A percentile compares a stretch with the other conserved stretches of the same genome.
These are phyloP conservation scores for Drosophila funebris DNA, from an alignment of 1,140 invertebrate species.

Conservation along the genomic window DNA sequence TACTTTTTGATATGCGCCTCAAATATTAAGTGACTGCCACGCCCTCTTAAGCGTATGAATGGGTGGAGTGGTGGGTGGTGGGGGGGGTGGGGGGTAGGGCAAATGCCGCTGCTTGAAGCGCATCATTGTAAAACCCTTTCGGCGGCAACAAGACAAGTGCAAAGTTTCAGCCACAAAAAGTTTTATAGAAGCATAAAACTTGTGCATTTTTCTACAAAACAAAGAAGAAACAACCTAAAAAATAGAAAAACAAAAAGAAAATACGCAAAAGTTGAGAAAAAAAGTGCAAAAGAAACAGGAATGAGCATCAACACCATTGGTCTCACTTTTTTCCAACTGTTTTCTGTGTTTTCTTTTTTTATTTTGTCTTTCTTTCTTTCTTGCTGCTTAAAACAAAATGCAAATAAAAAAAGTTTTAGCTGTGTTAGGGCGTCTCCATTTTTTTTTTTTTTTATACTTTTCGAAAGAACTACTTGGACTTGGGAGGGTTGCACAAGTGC, in stretches of 20 bases:
- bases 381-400: slow-evolving; percentile 73
- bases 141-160: slow-evolving; percentile 74
- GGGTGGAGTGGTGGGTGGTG: background rate
- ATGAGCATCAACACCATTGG: slow-evolving; percentile 60
- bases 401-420: slow-evolving; percentile 71
- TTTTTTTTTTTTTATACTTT: slow-evolving; percentile 36
- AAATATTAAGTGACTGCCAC: slow-evolving; percentile 67
- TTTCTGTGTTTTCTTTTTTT: background rate
- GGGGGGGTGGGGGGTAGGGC: background rate
- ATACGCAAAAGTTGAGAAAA: slow-evolving; percentile 22
- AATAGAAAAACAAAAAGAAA: slow-evolving; percentile 6
- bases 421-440: slow-evolving; percentile 40
- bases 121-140: slow-evolving; percentile 80
- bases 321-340: slow-evolving; percentile 45
- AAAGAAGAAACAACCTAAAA: slow-evolving; percentile 64
- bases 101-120: slow-evolving; percentile 41
- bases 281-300: slow-evolving; percentile 13
- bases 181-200: slow-evolving; percentile 77
- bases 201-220: slow-evolving; percentile 79
- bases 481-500: slow-evolving; percentile 8
- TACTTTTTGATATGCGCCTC: slow-evolving; percentile 59
- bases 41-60: slow-evolving; percentile 22
- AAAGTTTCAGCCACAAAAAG: slow-evolving; percentile 75
- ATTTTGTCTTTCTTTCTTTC: slow-evolving; percentile 8
- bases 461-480: slow-evolving; percentile 55